Percentiles rank a stretch among this genome's conserved stretches.
Evolutionary conservation across 2,113 vertebrate genomes (phyloP).

Genomic region (Poecilia latipinna): DNA sequence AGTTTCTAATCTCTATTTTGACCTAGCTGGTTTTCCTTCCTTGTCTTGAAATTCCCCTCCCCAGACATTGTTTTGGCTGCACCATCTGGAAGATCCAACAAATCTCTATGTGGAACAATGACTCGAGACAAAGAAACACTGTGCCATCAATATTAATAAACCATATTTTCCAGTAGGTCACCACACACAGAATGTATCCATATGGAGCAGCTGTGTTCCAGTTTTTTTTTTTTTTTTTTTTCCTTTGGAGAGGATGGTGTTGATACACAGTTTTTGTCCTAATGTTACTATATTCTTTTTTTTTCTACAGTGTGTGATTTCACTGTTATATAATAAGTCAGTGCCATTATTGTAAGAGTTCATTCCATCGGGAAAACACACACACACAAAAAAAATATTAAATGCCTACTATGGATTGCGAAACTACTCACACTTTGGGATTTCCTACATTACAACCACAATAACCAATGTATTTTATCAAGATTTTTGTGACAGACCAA

Average conservation of each 20-base stretch:
- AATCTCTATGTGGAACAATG: conserved; percentile 27
- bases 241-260: background rate
- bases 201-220: conserved; percentile 3
- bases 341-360: conserved; percentile 6
- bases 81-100: conserved; percentile 46
- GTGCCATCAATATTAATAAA: conserved; percentile 48
- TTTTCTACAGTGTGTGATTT: background rate
- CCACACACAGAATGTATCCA: conserved; percentile 13
- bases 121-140: conserved; percentile 15
- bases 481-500: too few species aligned
- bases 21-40: conserved; percentile 2
- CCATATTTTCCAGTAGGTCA: conserved; percentile 7
- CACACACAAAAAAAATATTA: too few species aligned
- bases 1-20: conserved; percentile 1
- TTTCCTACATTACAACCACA: too few species aligned
- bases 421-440: too few species aligned
- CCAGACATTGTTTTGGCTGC: conserved; percentile 13
- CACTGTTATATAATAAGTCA: background rate
- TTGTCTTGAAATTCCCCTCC: conserved; percentile 22
- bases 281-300: background rate
- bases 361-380: too few species aligned
- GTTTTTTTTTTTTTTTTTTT: background rate
- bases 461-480: too few species aligned
- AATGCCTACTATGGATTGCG: too few species aligned
- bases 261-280: conserved; percentile 4